A percentile compares a stretch with the other conserved stretches of the same genome.
Conservation (phyloP, 2,113 vertebrate genomes). For the Etia nguti region DNA sequence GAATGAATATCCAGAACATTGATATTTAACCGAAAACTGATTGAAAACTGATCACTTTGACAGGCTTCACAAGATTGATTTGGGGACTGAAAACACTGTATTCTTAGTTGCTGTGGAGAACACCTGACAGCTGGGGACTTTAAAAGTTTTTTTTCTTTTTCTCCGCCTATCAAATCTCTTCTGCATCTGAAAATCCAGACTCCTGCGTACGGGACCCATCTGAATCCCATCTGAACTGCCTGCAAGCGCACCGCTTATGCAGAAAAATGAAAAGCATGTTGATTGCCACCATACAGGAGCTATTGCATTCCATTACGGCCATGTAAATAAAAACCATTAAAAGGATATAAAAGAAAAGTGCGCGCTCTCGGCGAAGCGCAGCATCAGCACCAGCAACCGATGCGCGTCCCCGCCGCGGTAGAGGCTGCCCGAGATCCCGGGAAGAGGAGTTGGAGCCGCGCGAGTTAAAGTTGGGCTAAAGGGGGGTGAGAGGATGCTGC, state of each 20-base stretch:
- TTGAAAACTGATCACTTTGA: neutral
- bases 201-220: neutral
- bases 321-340: constrained; percentile 35
- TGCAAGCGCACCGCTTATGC: neutral
- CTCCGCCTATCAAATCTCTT: neutral
- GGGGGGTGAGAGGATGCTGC: constrained; percentile 58
- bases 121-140: neutral
- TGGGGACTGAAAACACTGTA: neutral
- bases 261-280: neutral
- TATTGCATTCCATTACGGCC: neutral
- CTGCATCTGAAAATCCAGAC: neutral
- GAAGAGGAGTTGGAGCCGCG: constrained; percentile 72
- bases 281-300: neutral
- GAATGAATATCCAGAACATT: neutral
- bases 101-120: neutral
- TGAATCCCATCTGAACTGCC: neutral
- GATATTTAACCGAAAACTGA: neutral
- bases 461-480: constrained; percentile 73
- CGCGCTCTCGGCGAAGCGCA: constrained; percentile 68
- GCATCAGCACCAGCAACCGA: constrained; percentile 65
- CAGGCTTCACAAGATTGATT: neutral
- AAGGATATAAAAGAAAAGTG: constrained; percentile 36
- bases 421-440: constrained; percentile 66
- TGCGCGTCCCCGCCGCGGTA: constrained; percentile 68
- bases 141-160: constrained; percentile 19